These are phyloP conservation scores for Peromyscus eremicus DNA, from an alignment of 2,797 vertebrate species.

Conservation along the genomic window DNA sequence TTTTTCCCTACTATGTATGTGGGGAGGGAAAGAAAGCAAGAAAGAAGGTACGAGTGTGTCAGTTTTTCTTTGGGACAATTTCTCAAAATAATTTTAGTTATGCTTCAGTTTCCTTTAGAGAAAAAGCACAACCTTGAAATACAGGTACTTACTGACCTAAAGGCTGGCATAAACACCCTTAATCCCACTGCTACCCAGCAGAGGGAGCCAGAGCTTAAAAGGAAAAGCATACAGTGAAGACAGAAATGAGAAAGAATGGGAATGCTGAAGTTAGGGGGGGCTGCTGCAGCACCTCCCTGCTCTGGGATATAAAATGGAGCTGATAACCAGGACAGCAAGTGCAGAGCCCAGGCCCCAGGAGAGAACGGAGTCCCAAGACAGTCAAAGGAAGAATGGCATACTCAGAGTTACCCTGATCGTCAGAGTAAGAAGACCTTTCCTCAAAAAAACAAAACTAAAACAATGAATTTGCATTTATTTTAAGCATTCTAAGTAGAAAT, in stretches of 20 bases:
- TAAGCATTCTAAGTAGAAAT: slow-evolving; percentile 20
- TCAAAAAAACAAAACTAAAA: not conserved
- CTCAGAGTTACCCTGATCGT: not conserved
- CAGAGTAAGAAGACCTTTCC: not conserved
- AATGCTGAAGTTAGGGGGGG: not conserved
- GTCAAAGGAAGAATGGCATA: not conserved
- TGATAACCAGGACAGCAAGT: not conserved
- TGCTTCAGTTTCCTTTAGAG: not conserved
- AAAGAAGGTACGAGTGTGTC: not conserved
- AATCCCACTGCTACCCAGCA: not conserved
- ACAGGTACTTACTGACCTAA: not conserved
- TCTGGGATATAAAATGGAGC: not conserved
- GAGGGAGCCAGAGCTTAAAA: slow-evolving; percentile 17
- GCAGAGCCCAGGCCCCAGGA: not conserved
- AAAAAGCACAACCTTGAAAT: slow-evolving; percentile 12
- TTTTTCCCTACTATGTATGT: not conserved
- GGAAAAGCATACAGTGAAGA: not conserved
- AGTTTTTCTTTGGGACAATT: slow-evolving; percentile 2
- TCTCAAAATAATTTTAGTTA: slow-evolving; percentile 39
- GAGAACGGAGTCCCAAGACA: not conserved
- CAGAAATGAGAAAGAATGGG: not conserved
- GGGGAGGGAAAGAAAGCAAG: not conserved
- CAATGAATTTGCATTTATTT: not conserved
- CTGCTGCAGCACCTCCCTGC: not conserved
- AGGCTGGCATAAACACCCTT: not conserved